A percentile compares a stretch with the other conserved stretches of the same genome.
phyloP scores from a whole-genome alignment of 2,797 vertebrate genomes.

The Molossus molossus region DNA sequence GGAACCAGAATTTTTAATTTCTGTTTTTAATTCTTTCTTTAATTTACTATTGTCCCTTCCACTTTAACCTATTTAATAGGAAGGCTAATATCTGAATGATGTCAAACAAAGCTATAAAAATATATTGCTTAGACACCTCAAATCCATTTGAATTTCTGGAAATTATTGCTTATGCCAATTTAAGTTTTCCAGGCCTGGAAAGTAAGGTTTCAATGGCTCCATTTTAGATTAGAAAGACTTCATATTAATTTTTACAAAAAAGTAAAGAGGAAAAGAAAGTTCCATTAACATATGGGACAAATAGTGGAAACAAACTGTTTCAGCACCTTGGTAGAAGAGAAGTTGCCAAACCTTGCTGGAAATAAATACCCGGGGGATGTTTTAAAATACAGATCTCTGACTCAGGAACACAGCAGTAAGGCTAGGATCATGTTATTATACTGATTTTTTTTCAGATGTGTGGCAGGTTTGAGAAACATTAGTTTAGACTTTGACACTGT shows the following conservation, averaged over 20 bases:
- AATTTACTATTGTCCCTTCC: neutral
- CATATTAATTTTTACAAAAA: conserved; percentile 8
- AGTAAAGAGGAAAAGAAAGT: neutral
- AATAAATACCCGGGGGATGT: neutral
- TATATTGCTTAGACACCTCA: conserved; percentile 1
- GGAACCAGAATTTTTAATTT: conserved; percentile 44
- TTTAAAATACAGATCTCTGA: conserved; percentile 32
- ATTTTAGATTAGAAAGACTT: conserved; percentile 57
- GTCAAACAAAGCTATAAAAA: conserved; percentile 62
- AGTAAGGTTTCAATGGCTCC: conserved; percentile 53
- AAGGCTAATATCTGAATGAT: conserved; percentile 18
- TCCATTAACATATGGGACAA: neutral
- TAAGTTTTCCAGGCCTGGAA: conserved; percentile 55
- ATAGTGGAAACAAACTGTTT: neutral
- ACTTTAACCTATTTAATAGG: conserved; percentile 43
- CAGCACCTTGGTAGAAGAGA: neutral
- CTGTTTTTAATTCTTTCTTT: conserved; percentile 57
- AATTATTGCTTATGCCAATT: conserved; percentile 49
- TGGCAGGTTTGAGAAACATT: conserved; percentile 47
- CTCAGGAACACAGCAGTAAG: neutral
- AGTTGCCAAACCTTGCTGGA: neutral
- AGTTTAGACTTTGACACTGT: conserved; percentile 48
- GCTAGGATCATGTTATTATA: neutral
- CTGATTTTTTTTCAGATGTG: neutral
- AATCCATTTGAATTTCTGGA: conserved; percentile 33